Conservation (phyloP, 2,113 vertebrate species). For the Hemiscyllium ocellatum region DNA sequence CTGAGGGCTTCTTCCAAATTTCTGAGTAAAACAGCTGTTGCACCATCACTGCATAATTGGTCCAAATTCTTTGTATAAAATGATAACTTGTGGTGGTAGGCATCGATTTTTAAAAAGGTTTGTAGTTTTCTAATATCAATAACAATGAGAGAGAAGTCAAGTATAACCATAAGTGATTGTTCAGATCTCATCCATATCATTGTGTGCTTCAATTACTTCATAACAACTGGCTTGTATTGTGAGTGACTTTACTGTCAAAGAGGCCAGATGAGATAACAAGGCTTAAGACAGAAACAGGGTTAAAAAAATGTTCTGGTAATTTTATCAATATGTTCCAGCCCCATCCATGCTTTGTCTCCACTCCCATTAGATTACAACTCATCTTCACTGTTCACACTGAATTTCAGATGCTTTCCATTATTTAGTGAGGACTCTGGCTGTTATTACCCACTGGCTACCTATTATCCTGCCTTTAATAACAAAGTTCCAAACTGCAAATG, state of each 20-base stretch:
- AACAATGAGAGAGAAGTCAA: not conserved
- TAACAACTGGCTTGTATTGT: not conserved
- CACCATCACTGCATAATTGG: not conserved
- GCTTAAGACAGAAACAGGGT: not conserved
- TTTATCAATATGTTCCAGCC: not conserved
- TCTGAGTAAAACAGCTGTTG: not conserved
- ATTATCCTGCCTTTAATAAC: not conserved
- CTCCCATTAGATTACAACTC: not conserved
- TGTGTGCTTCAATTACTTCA: not conserved
- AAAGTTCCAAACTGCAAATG: not conserved
- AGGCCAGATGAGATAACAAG: not conserved
- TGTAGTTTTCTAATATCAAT: not conserved
- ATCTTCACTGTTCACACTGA: not conserved
- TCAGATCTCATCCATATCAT: not conserved
- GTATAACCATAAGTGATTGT: not conserved
- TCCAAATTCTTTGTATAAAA: not conserved
- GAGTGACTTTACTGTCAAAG: not conserved
- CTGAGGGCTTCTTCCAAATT: not conserved
- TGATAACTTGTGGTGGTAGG: too few species aligned
- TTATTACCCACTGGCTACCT: not conserved
- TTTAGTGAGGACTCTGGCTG: not conserved
- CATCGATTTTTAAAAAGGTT: too few species aligned
- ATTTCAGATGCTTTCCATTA: not conserved
- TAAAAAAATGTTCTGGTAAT: not conserved
- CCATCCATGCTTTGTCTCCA: not conserved